phyloP scores from a whole-genome alignment of 2,888 invertebrate species.

The Aspidapion aeneum region DNA sequence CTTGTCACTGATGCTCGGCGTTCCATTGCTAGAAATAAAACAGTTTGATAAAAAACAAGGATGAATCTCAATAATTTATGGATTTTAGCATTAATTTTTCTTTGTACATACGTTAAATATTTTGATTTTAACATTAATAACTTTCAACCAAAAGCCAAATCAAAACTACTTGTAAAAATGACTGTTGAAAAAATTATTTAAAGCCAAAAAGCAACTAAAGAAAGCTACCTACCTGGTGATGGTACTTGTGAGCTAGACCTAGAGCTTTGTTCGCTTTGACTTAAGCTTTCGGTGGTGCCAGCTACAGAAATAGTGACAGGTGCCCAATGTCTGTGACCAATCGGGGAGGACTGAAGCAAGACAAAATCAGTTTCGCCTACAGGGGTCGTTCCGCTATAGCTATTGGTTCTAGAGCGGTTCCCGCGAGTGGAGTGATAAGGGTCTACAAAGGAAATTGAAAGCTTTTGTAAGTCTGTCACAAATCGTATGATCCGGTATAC shows the following conservation, averaged over 20 bases:
- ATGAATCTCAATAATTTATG: neutral
- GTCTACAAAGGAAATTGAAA: neutral
- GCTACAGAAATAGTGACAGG: conserved; percentile 46
- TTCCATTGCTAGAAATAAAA: conserved; percentile 23
- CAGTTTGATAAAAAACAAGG: too few relatives aligned
- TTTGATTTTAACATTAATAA: too few relatives aligned
- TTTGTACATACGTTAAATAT: neutral
- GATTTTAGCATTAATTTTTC: neutral
- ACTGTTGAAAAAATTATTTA: too few relatives aligned
- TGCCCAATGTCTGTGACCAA: conserved; percentile 51
- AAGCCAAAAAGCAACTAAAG: too few relatives aligned
- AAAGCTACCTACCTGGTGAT: conserved; percentile 40
- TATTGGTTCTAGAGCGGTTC: conserved; percentile 44
- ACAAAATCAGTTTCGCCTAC: conserved; percentile 54
- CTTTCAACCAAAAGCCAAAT: too few relatives aligned
- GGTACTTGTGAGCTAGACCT: conserved; percentile 42
- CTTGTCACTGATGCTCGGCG: conserved; percentile 34
- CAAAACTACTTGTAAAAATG: too few relatives aligned
- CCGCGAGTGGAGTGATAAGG: conserved; percentile 20
- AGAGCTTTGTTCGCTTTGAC: conserved; percentile 51
- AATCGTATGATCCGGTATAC: too few relatives aligned
- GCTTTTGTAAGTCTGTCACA: neutral
- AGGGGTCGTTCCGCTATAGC: conserved; percentile 41
- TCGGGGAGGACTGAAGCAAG: conserved; percentile 52
- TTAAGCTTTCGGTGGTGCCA: conserved; percentile 45